Evolutionary conservation across 2,113 vertebrate genomes (phyloP), one percentile per base, ranked within the genome.

Genomic region (Nicator chloris): DNA sequence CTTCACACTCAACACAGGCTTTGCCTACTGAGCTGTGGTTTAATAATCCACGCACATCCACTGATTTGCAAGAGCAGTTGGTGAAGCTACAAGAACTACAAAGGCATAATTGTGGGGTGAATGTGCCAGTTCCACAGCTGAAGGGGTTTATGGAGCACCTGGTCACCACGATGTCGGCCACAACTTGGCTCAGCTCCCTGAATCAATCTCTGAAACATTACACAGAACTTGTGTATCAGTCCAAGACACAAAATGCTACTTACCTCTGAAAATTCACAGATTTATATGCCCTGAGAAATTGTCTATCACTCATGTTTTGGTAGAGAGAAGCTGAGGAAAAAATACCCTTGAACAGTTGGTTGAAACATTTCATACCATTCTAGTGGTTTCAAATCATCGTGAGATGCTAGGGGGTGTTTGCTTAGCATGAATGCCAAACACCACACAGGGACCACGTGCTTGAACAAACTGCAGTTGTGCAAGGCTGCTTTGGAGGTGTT

Each of bases 71-170:
- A 88, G 47, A 91, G 86, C 60, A 73, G 68, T 42, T 77, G 69
- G 80, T 77, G 35, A 50, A 91, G 80, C 54, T 77, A 40, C 53
- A 66, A 64, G 22, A 82, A 86, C 37, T 65, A 69, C 31, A 44
- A 77, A 96, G 63, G 66, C 44, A 7, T 68, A 65, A 68, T 82
- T 93, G 71, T 72, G 65, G 49, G 53, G 65, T 20, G 30, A 76
- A 24, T 11, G 47, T 88, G 83, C 77, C 93, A 94, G 65, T 59
- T 73, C 51, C 76, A 70, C 64, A 86, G 83, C 69, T 86, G 72
- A 94, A 83, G 86, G 42, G 65, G n/a, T 84, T 91, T 54, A 50
- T 39, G 54, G 35, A 89, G 86, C 93, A 94, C 89, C 64, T 92
- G 93, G 89, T 42, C 60, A 61, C 87, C 47, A 42, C 2, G 0